Conservation (phyloP, 2,888 invertebrate species). For the Synergus gifuensis region DNA sequence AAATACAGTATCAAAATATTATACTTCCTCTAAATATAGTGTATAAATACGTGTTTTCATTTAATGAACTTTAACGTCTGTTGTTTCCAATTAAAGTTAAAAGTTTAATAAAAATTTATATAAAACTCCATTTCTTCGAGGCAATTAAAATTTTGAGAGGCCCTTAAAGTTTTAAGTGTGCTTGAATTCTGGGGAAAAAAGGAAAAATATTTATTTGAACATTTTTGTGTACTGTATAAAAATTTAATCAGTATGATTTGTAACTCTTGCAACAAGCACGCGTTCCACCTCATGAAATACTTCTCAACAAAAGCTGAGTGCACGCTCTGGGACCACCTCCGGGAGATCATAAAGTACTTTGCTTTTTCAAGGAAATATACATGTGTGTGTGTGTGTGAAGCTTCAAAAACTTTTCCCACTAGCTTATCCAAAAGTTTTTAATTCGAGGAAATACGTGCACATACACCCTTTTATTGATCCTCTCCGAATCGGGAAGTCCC, state of each 20-base stretch:
- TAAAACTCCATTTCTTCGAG: neutral
- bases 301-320: conserved; percentile 43
- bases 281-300: conserved; percentile 39
- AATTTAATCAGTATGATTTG: conserved; percentile 35
- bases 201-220: conserved; percentile 3
- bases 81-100: neutral
- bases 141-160: neutral
- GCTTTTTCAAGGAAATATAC: conserved; percentile 24
- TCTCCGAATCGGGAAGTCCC: neutral
- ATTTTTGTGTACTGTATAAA: conserved; percentile 9
- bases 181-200: neutral
- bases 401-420: conserved; percentile 20
- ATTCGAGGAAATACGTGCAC: conserved; percentile 34
- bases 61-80: neutral
- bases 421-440: conserved; percentile 39
- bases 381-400: neutral
- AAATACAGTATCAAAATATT: neutral
- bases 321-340: conserved; percentile 37
- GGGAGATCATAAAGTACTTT: conserved; percentile 45
- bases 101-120: neutral
- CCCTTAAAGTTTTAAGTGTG: neutral
- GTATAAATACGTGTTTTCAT: neutral
- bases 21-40: neutral
- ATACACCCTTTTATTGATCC: conserved; percentile 29
- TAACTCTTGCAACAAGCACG: conserved; percentile 27